Conservation (phyloP, 53 echinoderm and acorn worm species). For the Echinometra lucunter region DNA sequence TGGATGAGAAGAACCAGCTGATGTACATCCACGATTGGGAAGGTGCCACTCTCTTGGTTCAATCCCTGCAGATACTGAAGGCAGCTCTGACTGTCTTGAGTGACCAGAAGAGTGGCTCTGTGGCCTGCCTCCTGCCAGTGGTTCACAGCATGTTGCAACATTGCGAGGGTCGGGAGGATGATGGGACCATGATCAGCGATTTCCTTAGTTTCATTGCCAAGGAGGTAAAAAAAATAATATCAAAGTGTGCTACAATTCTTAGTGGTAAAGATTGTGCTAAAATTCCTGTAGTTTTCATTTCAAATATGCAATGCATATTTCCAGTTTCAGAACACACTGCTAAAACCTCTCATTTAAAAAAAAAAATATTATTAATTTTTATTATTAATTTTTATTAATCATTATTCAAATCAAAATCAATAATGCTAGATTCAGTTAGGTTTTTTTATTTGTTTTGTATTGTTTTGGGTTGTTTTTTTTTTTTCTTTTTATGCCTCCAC, state of each 20-base stretch:
- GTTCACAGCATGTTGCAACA: slow-evolving; percentile 70
- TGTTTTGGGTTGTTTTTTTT: no score
- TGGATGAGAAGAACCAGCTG: slow-evolving; percentile 66
- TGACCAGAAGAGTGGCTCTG: slow-evolving; percentile 66
- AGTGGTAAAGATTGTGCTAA: background rate
- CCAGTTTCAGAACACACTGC: no score
- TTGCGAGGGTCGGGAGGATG: slow-evolving; percentile 64
- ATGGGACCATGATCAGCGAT: slow-evolving; percentile 40
- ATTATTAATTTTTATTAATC: no score
- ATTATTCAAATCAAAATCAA: no score
- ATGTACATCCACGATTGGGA: slow-evolving; percentile 55
- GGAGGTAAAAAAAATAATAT: background rate
- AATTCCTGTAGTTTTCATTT: background rate
- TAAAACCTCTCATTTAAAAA: no score
- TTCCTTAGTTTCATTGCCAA: slow-evolving; percentile 62
- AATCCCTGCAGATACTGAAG: slow-evolving; percentile 58
- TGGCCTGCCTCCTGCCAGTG: slow-evolving; percentile 58
- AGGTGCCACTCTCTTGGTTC: slow-evolving; percentile 25
- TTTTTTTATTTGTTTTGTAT: no score
- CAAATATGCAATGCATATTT: background rate
- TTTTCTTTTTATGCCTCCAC: no score
- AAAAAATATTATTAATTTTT: no score
- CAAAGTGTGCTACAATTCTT: background rate
- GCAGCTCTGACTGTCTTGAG: slow-evolving; percentile 64
- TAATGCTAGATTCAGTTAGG: no score